A percentile compares a stretch with the other conserved stretches of the same genome.
Conservation (phyloP, 2,888 invertebrate genomes). For the Leptinotarsa juncta region DNA sequence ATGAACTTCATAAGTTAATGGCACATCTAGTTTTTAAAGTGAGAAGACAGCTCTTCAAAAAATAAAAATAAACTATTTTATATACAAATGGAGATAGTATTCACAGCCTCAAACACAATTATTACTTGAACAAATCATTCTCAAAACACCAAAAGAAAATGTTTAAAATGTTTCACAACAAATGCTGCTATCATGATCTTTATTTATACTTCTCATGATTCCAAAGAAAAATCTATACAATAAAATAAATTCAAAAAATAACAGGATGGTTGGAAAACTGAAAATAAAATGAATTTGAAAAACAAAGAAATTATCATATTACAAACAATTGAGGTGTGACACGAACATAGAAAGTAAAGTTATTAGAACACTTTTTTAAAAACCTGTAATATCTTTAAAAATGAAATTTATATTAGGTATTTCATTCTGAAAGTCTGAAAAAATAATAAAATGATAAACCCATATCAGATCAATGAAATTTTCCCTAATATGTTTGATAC, state of each 20-base stretch:
- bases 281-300: too few species aligned
- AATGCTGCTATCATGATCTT: slow-evolving; percentile 44
- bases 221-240: neutral
- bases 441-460: too few species aligned
- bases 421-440: too few species aligned
- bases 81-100: slow-evolving; percentile 57
- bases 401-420: too few species aligned
- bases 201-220: slow-evolving; percentile 13
- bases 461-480: too few species aligned
- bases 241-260: slow-evolving; percentile 3
- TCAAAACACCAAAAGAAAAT: slow-evolving; percentile 41
- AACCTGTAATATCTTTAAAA: too few species aligned
- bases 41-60: slow-evolving; percentile 53
- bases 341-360: too few species aligned
- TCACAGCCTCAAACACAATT: slow-evolving; percentile 61
- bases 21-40: slow-evolving; percentile 57
- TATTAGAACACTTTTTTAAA: too few species aligned
- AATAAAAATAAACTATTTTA: slow-evolving; percentile 50
- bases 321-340: too few species aligned
- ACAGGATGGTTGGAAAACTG: neutral
- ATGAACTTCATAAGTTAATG: slow-evolving; percentile 59
- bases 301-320: too few species aligned
- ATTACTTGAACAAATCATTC: slow-evolving; percentile 48
- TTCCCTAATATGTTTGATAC: too few species aligned
- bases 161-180: slow-evolving; percentile 26